phyloP scores from a whole-genome alignment of 1,140 invertebrate species.

The Aphaenogaster rudis region DNA sequence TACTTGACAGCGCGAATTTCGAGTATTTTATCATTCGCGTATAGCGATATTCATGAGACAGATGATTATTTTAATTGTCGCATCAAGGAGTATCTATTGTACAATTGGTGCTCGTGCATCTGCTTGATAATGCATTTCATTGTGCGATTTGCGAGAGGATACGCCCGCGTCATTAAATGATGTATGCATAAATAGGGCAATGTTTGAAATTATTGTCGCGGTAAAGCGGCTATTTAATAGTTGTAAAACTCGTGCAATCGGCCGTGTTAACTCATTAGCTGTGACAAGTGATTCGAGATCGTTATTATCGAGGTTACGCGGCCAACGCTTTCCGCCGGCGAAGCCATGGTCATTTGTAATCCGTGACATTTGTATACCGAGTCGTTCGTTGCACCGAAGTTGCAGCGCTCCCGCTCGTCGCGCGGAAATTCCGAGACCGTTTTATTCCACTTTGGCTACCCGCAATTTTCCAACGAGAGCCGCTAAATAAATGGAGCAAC shows the following conservation, averaged over 20 bases:
- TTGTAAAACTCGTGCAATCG: constrained; percentile 8
- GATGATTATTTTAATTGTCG: not conserved
- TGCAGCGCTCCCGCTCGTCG: not conserved
- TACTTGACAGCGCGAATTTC: not conserved
- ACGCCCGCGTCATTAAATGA: not conserved
- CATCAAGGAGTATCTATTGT: not conserved
- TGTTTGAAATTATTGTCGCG: constrained; percentile 20
- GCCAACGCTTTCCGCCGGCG: not conserved
- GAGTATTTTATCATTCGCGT: not conserved
- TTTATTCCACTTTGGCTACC: constrained; percentile 32
- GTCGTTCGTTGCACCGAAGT: constrained; percentile 2
- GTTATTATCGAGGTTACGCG: constrained; percentile 21
- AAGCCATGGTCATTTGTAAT: constrained; percentile 46
- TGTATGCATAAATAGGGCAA: not conserved
- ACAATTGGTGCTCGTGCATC: not conserved
- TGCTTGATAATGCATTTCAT: constrained; percentile 14
- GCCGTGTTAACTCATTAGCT: constrained; percentile 40
- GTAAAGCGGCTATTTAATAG: constrained; percentile 23
- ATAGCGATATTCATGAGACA: not conserved
- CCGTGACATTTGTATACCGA: constrained; percentile 47
- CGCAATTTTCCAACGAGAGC: constrained; percentile 41
- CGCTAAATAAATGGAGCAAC: constrained; percentile 33
- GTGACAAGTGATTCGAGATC: constrained; percentile 39
- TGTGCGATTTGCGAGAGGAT: not conserved
- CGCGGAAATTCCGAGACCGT: constrained; percentile 29